Evolutionary conservation across 2,113 vertebrate species (phyloP), one percentile per base, ranked within the genome.

Genomic region (Tyto alba): DNA sequence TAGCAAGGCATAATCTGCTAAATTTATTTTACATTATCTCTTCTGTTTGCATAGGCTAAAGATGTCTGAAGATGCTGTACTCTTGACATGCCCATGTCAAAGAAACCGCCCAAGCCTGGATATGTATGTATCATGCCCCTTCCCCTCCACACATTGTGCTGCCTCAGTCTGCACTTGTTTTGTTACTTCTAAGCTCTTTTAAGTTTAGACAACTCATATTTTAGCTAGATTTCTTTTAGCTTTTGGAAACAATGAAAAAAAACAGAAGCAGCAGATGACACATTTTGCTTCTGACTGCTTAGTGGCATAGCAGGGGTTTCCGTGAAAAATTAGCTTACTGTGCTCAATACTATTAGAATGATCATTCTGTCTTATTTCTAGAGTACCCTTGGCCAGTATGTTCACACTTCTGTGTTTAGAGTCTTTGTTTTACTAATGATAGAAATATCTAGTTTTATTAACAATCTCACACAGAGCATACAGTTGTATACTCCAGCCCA

Each of bases 181-280:
- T 72, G 11, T 16, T 68, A 13, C 29, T 88, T 82, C 68, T 41
- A 59, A 74, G 75, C 18, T 43, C 56, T 78, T 45, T 43, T 19
- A n/a, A 27, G 8, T 77, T 78, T 47, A 52, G 52, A 25, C 12
- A 72, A 30, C 72, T 29, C 10, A 68, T 52, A 27, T 71, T 88
- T 91, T 77, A 23, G 7, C 12, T 56, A 59, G 40, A 71, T 79
- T 91, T 75, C 29, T 72, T 7, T 72, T 88, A 26, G 16, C 34
- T 69, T 91, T 85, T 56, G 27, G 36, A 69, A 68, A 63, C 26
- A 63, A 59, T 18, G n/a, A 59, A 41, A 67, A 71, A 84, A 74
- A 55, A 0, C 23, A n/a, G 50, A 77, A 87, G 29, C 0, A 0
- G 5, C 22, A 62, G 41, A 55, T 47, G 29, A 67, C 15, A 29